Conservation (phyloP, 2,888 invertebrate species). For the Cremastobaeus sp. region DNA sequence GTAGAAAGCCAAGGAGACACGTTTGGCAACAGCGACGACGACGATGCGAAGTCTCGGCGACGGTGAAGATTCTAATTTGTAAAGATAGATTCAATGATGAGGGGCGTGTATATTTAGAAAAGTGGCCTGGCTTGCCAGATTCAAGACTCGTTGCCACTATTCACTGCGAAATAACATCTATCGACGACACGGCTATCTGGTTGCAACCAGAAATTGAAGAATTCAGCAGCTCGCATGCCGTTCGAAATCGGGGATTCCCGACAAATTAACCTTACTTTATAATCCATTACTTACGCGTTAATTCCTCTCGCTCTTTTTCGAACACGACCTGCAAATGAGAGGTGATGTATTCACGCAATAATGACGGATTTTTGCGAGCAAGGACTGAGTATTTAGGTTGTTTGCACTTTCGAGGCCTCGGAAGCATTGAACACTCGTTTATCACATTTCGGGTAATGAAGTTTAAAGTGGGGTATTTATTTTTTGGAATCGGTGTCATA, state of each 20-base stretch:
- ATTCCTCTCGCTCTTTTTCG: slow-evolving; percentile 13
- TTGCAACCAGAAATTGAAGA: slow-evolving; percentile 52
- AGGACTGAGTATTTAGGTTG: slow-evolving; percentile 1
- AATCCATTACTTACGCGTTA: slow-evolving; percentile 21
- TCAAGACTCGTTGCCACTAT: slow-evolving; percentile 62
- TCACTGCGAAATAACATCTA: slow-evolving; percentile 60
- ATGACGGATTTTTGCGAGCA: too few species aligned
- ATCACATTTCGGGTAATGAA: neutral
- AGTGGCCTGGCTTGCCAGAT: slow-evolving; percentile 76
- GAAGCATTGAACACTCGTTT: neutral
- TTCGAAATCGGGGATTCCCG: slow-evolving; percentile 46
- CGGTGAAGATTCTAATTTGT: slow-evolving; percentile 76
- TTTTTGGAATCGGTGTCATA: neutral
- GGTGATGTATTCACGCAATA: neutral
- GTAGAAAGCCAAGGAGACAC: slow-evolving; percentile 58
- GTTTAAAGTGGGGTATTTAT: too few species aligned
- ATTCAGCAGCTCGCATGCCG: slow-evolving; percentile 36
- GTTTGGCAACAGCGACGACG: slow-evolving; percentile 57
- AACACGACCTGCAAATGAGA: neutral
- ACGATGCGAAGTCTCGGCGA: slow-evolving; percentile 60
- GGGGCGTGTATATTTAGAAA: slow-evolving; percentile 78
- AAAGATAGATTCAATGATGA: slow-evolving; percentile 78
- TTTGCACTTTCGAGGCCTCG: neutral
- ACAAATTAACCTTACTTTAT: slow-evolving; percentile 37
- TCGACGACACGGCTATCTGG: slow-evolving; percentile 54